These are phyloP conservation scores for Kudoa iwatai DNA, from an alignment of 30 jellyfish, hydroid and myxozoan species.

Conservation along the genomic window DNA sequence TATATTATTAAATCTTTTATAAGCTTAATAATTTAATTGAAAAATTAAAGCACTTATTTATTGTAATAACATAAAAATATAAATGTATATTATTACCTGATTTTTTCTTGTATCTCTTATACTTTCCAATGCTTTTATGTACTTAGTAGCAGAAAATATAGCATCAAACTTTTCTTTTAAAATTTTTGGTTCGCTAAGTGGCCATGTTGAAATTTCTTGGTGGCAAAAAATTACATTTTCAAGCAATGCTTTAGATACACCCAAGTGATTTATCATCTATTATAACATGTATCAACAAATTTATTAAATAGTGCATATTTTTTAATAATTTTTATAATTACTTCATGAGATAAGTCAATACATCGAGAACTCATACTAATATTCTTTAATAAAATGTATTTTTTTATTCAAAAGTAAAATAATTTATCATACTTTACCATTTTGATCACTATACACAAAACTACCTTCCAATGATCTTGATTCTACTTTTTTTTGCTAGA, in stretches of 20 bases:
- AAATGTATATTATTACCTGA: conserved; percentile 14
- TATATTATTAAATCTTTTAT: too few relatives aligned
- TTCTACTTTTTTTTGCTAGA: conserved; percentile 14
- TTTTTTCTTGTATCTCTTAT: conserved; percentile 21
- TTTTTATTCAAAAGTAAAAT: not conserved
- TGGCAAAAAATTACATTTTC: conserved; percentile 85
- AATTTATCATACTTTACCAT: conserved; percentile 7
- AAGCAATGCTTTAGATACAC: conserved; percentile 67
- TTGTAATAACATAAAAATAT: too few relatives aligned
- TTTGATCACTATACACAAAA: conserved; percentile 5
- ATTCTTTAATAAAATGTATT: conserved; percentile 4
- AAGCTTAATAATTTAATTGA: too few relatives aligned
- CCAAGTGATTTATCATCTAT: conserved; percentile 56
- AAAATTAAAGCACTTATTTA: too few relatives aligned
- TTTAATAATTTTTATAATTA: conserved; percentile 1
- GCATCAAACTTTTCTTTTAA: conserved; percentile 1
- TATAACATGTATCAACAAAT: too few relatives aligned
- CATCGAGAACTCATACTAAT: conserved; percentile 45
- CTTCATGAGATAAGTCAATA: conserved; percentile 79
- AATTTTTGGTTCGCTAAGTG: not conserved
- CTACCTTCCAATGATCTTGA: conserved; percentile 62
- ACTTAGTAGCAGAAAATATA: conserved; percentile 4
- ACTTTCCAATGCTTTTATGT: conserved; percentile 64
- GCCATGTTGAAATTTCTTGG: conserved; percentile 92
- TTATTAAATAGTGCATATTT: too few relatives aligned